Percentiles rank a stretch among this genome's conserved stretches.
phyloP scores from a whole-genome alignment of 2,888 invertebrate genomes.

The Colletes collaris region DNA sequence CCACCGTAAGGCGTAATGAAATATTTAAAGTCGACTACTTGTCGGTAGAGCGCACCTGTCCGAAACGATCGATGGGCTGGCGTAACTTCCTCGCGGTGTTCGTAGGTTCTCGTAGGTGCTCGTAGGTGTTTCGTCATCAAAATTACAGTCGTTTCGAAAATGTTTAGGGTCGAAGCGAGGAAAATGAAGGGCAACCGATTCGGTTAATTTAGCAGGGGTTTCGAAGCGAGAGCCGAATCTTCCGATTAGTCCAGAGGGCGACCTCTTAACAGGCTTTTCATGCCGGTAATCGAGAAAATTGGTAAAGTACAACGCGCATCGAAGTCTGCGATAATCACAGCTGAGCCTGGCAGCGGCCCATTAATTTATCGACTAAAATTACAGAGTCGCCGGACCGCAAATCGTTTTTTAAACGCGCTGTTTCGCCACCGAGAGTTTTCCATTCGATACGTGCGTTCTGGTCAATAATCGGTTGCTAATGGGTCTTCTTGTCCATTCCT shows the following conservation, averaged over 20 bases:
- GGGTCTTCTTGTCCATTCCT: not conserved
- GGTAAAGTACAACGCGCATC: conserved; percentile 69
- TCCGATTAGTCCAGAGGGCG: conserved; percentile 55
- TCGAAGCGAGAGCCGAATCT: conserved; percentile 34
- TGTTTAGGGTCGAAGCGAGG: conserved; percentile 39
- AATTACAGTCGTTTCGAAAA: conserved; percentile 56
- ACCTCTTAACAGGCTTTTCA: conserved; percentile 71
- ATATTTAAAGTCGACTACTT: too few relatives aligned
- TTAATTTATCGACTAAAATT: conserved; percentile 77
- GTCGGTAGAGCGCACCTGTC: conserved; percentile 44
- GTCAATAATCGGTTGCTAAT: conserved; percentile 10
- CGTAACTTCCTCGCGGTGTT: not conserved
- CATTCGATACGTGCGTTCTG: conserved; percentile 41
- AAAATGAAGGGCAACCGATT: conserved; percentile 52
- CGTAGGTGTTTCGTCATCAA: conserved; percentile 53
- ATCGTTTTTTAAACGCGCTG: conserved; percentile 68
- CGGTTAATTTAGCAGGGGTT: conserved; percentile 49
- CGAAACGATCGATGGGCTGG: conserved; percentile 16
- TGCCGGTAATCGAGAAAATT: conserved; percentile 73
- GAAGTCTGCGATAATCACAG: conserved; percentile 66
- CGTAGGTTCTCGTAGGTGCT: not conserved
- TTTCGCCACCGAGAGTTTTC: conserved; percentile 64
- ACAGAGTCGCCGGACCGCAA: conserved; percentile 69
- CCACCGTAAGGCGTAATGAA: too few relatives aligned
- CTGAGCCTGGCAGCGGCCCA: conserved; percentile 56